These are phyloP conservation scores for Acanthisitta chloris DNA, from an alignment of 2,113 vertebrate species.

Conservation along the genomic window DNA sequence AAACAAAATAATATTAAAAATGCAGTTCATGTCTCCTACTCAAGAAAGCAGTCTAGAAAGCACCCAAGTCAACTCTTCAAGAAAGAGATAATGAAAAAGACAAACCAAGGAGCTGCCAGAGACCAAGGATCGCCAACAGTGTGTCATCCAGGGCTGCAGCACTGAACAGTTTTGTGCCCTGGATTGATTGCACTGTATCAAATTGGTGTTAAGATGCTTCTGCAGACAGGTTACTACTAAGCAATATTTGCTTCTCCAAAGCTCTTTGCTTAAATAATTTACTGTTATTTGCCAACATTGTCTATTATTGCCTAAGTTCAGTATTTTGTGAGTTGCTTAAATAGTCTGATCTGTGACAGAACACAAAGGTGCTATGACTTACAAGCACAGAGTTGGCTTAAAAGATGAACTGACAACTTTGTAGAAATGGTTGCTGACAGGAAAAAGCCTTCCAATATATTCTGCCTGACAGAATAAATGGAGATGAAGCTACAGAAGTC, in stretches of 20 bases:
- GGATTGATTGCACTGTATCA: fast-evolving
- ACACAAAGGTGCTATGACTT: background rate
- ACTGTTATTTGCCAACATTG: background rate
- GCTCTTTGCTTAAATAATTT: background rate
- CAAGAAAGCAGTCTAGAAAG: background rate
- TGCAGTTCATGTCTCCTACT: background rate
- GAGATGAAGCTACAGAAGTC: background rate
- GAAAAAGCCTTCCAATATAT: background rate
- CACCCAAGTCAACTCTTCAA: background rate
- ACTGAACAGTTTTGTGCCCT: background rate
- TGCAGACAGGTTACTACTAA: background rate
- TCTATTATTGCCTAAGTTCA: background rate
- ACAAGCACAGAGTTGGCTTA: background rate
- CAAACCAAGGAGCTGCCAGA: background rate
- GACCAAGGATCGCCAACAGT: background rate
- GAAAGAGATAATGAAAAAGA: background rate
- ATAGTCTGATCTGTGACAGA: background rate
- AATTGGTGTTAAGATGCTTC: background rate
- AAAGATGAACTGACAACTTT: background rate
- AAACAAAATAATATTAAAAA: background rate
- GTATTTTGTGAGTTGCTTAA: background rate
- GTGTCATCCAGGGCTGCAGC: background rate
- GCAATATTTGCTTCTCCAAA: background rate
- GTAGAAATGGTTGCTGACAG: background rate
- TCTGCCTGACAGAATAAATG: background rate